Base-by-base conservation (phyloP, 35 echinoderm and acorn worm genomes). In the Anneissia japonica region DNA sequence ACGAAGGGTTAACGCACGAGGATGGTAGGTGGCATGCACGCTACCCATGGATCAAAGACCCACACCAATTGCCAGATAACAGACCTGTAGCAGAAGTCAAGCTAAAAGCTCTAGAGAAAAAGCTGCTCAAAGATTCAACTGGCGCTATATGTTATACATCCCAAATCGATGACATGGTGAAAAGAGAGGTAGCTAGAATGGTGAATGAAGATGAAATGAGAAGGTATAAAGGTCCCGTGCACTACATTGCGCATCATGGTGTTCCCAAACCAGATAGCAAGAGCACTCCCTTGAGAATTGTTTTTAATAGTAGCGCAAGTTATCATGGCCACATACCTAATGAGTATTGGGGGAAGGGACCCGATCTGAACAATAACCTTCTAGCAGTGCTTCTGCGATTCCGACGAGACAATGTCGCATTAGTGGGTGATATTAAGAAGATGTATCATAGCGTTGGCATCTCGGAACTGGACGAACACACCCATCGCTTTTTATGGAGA, bases 251-350 rank as follows among this genome's bases (percentile, higher is more conserved):
- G 39, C 87, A 93, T 36, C 87, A 86, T 35, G 87, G n/a, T 0
- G 87, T 93, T 10, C 46, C 83, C 23, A 93, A 84, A 30, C 83
- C 87, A 76, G 87, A 89, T 0, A 93, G 83, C 34, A 87, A 89
- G 79, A 93, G 87, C 45, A 93, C 91, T 32, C 91, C 91, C 12
- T 46, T 93, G 32, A 36, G 87, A 0, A 93, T 93, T 33, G 91
- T 93, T 3, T 93, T 93, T 40, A 93, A 89, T 41, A 85, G 81
- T 36, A 85, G 81, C 35, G 91, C 91, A 31, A 75, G 30, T 4
- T 89, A 76, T 34, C 82, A 93, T 35, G 91, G 91, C 26, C 91
- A 93, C 51, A 31, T 78, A 9, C 73, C 89, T 23, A 93, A 93
- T 76, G 83, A 89, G 0, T 89, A 93, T 75, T 93, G 91, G 87